Conservation (phyloP, 1,140 invertebrate genomes). For the Stratiolaelaps scimitus region DNA sequence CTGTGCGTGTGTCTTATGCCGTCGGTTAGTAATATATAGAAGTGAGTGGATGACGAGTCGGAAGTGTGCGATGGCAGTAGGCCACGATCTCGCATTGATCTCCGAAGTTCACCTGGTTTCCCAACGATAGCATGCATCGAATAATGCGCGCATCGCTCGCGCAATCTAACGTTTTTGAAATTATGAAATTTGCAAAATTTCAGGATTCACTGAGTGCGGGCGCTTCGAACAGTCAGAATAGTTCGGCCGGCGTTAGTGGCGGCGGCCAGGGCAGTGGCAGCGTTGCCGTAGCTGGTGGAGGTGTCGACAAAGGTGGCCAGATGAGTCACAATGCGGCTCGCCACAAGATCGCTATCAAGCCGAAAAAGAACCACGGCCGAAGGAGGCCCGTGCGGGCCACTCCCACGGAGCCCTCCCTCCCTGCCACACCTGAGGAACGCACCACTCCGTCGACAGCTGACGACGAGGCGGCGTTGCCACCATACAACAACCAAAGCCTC, state of each 20-base stretch:
- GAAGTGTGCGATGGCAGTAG: too few species aligned
- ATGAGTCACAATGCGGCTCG: slow-evolving; percentile 24
- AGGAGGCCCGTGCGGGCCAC: slow-evolving; percentile 25
- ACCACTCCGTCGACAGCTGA: slow-evolving; percentile 14
- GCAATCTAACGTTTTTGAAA: too few species aligned
- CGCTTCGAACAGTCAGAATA: slow-evolving; percentile 27
- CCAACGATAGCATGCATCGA: too few species aligned
- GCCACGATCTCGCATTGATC: too few species aligned
- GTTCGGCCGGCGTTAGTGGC: not conserved
- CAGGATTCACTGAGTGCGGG: slow-evolving; percentile 28
- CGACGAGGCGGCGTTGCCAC: not conserved
- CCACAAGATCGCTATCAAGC: slow-evolving; percentile 27
- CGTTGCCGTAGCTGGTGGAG: not conserved
- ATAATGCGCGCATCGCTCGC: too few species aligned
- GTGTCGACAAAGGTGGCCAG: slow-evolving; percentile 21
- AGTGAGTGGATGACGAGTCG: too few species aligned
- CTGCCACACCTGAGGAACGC: slow-evolving; percentile 21
- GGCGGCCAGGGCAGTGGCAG: not conserved
- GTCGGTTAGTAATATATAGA: too few species aligned
- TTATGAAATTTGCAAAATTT: too few species aligned
- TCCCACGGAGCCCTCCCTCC: slow-evolving; percentile 18
- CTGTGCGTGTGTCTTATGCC: too few species aligned
- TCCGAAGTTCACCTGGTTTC: too few species aligned
- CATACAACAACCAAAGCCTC: too few species aligned
- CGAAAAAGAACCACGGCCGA: slow-evolving; percentile 22